These are phyloP conservation scores for Hassar affinis DNA, from an alignment of 2,113 vertebrate species.

Conservation along the genomic window DNA sequence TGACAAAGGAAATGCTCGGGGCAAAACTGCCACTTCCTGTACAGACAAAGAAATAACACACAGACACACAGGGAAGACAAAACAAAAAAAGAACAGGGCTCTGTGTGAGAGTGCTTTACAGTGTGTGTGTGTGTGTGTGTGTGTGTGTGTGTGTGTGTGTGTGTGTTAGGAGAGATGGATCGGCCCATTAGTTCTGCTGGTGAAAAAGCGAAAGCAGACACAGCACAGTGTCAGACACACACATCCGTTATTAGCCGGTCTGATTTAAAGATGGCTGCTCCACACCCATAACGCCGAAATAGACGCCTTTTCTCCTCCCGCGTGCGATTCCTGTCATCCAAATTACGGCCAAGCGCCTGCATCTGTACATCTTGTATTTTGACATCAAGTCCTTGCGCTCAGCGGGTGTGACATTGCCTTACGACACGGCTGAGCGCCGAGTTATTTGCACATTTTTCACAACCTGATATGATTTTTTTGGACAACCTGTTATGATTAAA, in stretches of 20 bases:
- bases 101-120: background rate
- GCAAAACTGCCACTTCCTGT: slow-evolving; percentile 50
- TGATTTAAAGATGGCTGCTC: slow-evolving; percentile 24
- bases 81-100: slow-evolving; percentile 13
- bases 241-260: background rate
- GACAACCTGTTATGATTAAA: background rate
- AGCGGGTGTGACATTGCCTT: background rate
- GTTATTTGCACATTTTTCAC: background rate
- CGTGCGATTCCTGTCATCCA: background rate
- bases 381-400: background rate
- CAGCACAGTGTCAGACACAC: slow-evolving; percentile 20
- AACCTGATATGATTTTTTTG: background rate
- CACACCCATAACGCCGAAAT: background rate
- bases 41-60: slow-evolving; percentile 38
- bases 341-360: background rate
- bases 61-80: slow-evolving; percentile 19
- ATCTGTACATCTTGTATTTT: background rate
- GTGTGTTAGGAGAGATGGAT: slow-evolving; percentile 12
- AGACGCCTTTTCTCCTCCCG: background rate
- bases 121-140: background rate
- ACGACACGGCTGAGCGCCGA: background rate
- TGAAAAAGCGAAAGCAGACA: slow-evolving; percentile 27
- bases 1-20: slow-evolving; percentile 46
- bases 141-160: background rate
- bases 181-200: slow-evolving; percentile 35